Evolutionary conservation across 2,797 vertebrate species (phyloP).

Genomic region (Pyrocephalus nanus): DNA sequence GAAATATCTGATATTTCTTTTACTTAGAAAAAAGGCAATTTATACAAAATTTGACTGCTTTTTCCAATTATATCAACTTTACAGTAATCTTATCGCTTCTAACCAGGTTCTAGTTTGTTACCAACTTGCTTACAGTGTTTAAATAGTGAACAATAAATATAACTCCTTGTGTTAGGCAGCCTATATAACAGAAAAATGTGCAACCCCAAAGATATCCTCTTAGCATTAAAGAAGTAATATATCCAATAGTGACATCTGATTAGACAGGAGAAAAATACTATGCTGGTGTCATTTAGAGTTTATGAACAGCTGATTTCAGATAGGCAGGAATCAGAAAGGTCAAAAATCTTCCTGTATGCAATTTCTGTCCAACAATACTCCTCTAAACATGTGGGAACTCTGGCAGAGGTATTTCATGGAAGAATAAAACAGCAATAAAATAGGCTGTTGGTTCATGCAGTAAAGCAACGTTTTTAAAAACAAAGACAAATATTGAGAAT

Average conservation of each 20-base stretch:
- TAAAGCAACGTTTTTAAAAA: neutral
- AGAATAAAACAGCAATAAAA: neutral
- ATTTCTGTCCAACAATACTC: neutral
- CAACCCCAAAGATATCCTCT: neutral
- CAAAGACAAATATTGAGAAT: neutral
- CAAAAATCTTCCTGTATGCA: neutral
- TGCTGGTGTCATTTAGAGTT: neutral
- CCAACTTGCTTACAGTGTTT: neutral
- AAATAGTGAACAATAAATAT: neutral
- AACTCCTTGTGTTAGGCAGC: neutral
- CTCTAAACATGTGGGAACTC: neutral
- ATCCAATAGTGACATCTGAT: neutral
- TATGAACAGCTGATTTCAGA: neutral
- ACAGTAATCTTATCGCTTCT: neutral
- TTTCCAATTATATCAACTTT: neutral
- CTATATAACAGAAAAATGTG: neutral
- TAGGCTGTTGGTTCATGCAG: fast-evolving
- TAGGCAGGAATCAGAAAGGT: neutral
- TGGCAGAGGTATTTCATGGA: neutral
- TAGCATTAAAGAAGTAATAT: neutral
- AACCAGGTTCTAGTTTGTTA: neutral
- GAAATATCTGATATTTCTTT: neutral
- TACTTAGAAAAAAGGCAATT: neutral
- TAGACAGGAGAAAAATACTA: neutral
- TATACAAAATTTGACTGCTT: neutral